phyloP scores from a whole-genome alignment of 2,113 vertebrate species.

The Actinemys pallida region DNA sequence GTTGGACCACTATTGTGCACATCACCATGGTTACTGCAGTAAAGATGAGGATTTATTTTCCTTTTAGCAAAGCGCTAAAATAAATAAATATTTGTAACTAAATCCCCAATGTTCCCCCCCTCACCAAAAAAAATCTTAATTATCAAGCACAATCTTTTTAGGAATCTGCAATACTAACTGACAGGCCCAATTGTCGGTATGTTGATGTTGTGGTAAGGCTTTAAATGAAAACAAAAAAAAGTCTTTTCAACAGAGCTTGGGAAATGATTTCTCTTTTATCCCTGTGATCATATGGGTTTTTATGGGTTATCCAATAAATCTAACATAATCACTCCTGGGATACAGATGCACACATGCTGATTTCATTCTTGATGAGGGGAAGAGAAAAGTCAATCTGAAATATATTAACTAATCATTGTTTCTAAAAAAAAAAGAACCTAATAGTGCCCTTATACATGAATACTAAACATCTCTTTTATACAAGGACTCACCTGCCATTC shows the following conservation, averaged over 20 bases:
- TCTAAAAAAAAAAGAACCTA: neutral
- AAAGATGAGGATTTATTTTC: slow-evolving; percentile 33
- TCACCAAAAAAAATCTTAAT: neutral
- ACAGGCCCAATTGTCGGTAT: neutral
- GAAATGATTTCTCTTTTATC: neutral
- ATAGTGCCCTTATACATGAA: neutral
- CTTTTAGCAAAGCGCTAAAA: slow-evolving; percentile 3
- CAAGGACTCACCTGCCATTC: neutral
- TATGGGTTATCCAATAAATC: neutral
- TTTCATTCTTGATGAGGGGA: neutral
- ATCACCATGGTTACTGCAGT: slow-evolving; percentile 29
- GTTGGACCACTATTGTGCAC: neutral
- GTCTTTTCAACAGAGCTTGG: slow-evolving; percentile 1
- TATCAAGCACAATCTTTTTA: fast-evolving
- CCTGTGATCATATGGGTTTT: neutral
- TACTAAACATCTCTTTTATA: neutral
- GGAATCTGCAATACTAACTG: neutral
- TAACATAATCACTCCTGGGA: neutral
- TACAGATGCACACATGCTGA: neutral
- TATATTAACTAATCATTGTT: neutral
- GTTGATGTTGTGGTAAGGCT: neutral
- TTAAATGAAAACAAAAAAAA: neutral
- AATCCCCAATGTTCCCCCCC: neutral
- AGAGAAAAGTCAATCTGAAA: neutral
- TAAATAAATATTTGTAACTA: slow-evolving; percentile 56